A percentile compares a stretch with the other conserved stretches of the same genome.
Evolutionary conservation across 2,113 vertebrate genomes (phyloP).

Genomic region (Cricetomys ansorgei): DNA sequence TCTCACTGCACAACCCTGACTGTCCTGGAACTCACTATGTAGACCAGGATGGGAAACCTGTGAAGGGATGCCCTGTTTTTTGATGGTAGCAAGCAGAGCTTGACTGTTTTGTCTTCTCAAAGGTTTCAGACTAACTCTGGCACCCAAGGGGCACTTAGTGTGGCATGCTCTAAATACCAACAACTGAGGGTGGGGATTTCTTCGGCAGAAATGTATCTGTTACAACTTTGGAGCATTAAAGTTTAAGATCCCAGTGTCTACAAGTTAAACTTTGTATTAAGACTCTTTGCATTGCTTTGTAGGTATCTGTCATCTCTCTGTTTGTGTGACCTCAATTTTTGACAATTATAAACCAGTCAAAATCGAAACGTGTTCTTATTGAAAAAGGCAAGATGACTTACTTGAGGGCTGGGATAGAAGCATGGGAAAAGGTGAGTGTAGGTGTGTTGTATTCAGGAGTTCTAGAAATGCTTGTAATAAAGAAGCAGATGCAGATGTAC

Average conservation of each 20-base stretch:
- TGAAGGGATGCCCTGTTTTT: background rate
- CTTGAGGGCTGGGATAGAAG: background rate
- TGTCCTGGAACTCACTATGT: background rate
- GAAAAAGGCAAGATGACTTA: background rate
- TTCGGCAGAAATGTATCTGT: background rate
- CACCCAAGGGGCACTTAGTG: background rate
- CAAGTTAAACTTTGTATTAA: background rate
- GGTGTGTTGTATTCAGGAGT: background rate
- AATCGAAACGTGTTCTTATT: background rate
- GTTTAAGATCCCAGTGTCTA: background rate
- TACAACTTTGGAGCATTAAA: background rate
- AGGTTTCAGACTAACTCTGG: background rate
- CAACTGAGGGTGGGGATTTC: background rate
- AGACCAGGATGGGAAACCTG: background rate
- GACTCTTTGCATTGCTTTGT: background rate
- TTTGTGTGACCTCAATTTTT: background rate
- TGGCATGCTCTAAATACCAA: background rate
- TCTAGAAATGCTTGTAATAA: conserved; percentile 2
- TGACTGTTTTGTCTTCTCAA: background rate
- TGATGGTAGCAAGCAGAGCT: background rate
- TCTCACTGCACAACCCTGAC: background rate
- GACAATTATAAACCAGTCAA: background rate
- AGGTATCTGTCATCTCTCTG: background rate
- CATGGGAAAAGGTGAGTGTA: background rate
- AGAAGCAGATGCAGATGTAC: background rate